Percentiles rank a stretch among this genome's conserved stretches.
These are phyloP conservation scores for Pomatorhinus ruficollis DNA, from an alignment of 2,113 vertebrate species.

Conservation along the genomic window DNA sequence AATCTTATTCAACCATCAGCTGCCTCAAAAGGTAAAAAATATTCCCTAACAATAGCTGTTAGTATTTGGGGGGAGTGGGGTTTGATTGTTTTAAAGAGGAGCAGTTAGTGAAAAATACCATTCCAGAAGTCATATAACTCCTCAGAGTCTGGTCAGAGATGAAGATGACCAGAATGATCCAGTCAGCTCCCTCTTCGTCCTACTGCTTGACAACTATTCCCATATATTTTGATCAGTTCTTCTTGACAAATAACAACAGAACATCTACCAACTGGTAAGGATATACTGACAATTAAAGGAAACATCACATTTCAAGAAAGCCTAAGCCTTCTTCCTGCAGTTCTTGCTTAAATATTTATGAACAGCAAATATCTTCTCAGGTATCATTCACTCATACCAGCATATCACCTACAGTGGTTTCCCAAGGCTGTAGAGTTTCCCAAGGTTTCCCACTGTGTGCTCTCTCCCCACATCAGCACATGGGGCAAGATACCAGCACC, in stretches of 20 bases:
- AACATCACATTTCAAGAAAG: not conserved
- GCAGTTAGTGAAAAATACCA: not conserved
- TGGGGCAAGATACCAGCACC: not conserved
- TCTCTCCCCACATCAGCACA: not conserved
- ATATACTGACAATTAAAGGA: not conserved
- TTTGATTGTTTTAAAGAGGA: not conserved
- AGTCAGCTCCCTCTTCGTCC: not conserved
- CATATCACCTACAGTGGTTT: not conserved
- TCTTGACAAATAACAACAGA: not conserved
- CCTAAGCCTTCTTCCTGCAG: not conserved
- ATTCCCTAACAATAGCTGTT: not conserved
- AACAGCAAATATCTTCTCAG: not conserved
- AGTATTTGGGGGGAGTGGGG: not conserved
- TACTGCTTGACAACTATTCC: not conserved
- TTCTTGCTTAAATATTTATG: not conserved
- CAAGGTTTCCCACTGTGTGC: too few species aligned
- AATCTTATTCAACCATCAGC: not conserved
- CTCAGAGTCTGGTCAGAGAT: not conserved
- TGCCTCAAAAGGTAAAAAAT: not conserved
- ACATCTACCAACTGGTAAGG: not conserved
- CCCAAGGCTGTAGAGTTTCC: not conserved
- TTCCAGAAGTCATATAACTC: not conserved
- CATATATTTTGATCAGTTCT: not conserved
- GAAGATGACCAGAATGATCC: not conserved
- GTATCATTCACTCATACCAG: not conserved